Percentiles rank a stretch among this genome's conserved stretches.
Evolutionary conservation across 2,888 invertebrate species (phyloP).

Genomic region (Oscheius myriophilus): DNA sequence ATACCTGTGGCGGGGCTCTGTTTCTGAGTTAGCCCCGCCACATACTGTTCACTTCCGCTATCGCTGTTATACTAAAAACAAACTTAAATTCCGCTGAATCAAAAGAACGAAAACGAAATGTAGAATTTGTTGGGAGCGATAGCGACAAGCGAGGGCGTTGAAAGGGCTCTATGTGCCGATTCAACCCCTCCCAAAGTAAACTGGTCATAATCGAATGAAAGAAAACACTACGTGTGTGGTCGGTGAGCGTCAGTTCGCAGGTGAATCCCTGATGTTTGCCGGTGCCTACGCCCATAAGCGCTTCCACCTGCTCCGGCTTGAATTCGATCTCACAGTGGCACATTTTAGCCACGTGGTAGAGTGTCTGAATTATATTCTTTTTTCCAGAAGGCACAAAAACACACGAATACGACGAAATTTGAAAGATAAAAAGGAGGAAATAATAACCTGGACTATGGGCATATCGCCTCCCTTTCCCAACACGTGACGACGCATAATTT

Average conservation of each 20-base stretch:
- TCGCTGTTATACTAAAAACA: too few species aligned
- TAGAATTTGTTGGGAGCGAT: too few species aligned
- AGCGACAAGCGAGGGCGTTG: too few species aligned
- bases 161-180: not conserved
- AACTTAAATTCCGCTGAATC: too few species aligned
- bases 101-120: too few species aligned
- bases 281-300: slow-evolving; percentile 17
- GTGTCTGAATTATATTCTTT: slow-evolving; percentile 6
- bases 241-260: slow-evolving; percentile 23
- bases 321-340: slow-evolving; percentile 22
- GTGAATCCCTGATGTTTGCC: slow-evolving; percentile 5
- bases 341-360: slow-evolving; percentile 24
- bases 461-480: slow-evolving; percentile 25
- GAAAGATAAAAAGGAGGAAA: not conserved
- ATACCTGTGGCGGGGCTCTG: slow-evolving; percentile 13
- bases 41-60: not conserved
- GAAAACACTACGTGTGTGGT: slow-evolving; percentile 24
- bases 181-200: not conserved
- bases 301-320: slow-evolving; percentile 19
- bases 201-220: slow-evolving; percentile 27
- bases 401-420: too few species aligned
- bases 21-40: not conserved
- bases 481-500: slow-evolving; percentile 32
- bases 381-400: too few species aligned
- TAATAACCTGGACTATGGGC: slow-evolving; percentile 31